phyloP scores from a whole-genome alignment of 2,113 vertebrate species.

The Hemibagrus wyckioides region DNA sequence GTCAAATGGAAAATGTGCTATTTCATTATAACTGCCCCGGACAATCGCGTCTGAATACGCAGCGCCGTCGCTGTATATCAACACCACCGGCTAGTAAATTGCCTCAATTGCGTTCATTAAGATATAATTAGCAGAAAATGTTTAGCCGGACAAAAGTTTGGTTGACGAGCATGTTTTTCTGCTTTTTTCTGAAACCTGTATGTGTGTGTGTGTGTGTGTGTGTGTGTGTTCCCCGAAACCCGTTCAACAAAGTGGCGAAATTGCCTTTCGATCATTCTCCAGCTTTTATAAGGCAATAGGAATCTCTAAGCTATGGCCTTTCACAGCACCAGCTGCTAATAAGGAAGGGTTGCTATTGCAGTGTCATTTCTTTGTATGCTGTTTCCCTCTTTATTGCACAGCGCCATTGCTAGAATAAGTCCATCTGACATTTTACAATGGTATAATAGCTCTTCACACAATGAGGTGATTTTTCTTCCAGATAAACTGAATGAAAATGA shows the following conservation, averaged over 20 bases:
- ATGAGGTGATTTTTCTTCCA: conserved; percentile 1
- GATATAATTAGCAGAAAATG: conserved; percentile 16
- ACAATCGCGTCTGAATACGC: background rate
- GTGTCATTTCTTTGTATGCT: conserved; percentile 32
- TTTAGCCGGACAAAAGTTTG: conserved; percentile 13
- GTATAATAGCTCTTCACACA: conserved; percentile 33
- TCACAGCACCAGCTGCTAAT: conserved; percentile 34
- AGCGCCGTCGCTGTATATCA: conserved; percentile 19
- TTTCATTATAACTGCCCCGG: conserved; percentile 35
- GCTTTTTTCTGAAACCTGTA: background rate
- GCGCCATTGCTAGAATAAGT: conserved; percentile 21
- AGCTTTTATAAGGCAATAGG: conserved; percentile 20
- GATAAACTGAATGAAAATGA: conserved; percentile 13
- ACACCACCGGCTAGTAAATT: background rate
- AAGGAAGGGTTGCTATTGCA: conserved; percentile 25
- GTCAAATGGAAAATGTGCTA: conserved; percentile 26
- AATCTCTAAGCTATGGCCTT: conserved; percentile 45
- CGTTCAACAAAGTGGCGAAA: background rate
- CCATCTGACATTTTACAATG: conserved; percentile 29
- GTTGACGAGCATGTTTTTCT: background rate
- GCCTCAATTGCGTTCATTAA: conserved; percentile 12
- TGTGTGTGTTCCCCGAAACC: background rate
- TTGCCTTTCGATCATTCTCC: conserved; percentile 16
- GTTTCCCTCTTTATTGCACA: conserved; percentile 34
- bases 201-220: too few relatives aligned